phyloP scores from a whole-genome alignment of 2,797 vertebrate species.

The Hyperoplus lanceolatus region DNA sequence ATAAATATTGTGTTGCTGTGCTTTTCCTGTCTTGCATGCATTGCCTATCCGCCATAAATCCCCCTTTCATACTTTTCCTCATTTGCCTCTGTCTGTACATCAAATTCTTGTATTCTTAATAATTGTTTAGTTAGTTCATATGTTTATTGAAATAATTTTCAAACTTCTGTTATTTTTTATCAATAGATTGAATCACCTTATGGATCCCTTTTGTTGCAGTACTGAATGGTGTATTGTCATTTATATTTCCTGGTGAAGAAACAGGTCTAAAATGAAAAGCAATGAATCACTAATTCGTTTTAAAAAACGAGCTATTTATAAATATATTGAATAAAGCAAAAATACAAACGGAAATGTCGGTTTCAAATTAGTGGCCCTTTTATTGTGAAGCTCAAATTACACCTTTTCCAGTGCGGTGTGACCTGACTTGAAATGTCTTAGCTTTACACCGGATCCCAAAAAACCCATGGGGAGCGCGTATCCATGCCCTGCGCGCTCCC shows the following conservation, averaged over 20 bases:
- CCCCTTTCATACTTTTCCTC: no score
- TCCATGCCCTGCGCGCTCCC: slow-evolving; percentile 60
- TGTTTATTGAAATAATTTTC: no score
- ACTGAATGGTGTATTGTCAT: not conserved
- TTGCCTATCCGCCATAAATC: no score
- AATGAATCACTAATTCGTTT: no score
- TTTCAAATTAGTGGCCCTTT: not conserved
- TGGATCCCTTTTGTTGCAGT: not conserved
- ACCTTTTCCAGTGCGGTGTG: slow-evolving; percentile 1
- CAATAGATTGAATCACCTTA: not conserved
- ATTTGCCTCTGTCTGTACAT: no score
- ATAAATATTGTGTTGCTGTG: no score
- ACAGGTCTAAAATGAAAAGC: no score
- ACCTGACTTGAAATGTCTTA: slow-evolving; percentile 6
- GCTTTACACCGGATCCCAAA: slow-evolving; percentile 58
- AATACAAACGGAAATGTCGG: not conserved
- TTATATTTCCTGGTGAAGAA: not conserved
- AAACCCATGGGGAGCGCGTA: slow-evolving; percentile 60
- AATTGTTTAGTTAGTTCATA: no score
- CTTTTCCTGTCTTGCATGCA: no score
- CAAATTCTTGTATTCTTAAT: no score
- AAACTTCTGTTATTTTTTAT: not conserved
- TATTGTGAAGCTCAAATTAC: slow-evolving; percentile 25
- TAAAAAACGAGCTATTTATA: no score
- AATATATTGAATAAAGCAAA: not conserved